These are phyloP conservation scores for Ricordea florida DNA, from an alignment of 92 coral and sea anemone genomes.

Conservation along the genomic window DNA sequence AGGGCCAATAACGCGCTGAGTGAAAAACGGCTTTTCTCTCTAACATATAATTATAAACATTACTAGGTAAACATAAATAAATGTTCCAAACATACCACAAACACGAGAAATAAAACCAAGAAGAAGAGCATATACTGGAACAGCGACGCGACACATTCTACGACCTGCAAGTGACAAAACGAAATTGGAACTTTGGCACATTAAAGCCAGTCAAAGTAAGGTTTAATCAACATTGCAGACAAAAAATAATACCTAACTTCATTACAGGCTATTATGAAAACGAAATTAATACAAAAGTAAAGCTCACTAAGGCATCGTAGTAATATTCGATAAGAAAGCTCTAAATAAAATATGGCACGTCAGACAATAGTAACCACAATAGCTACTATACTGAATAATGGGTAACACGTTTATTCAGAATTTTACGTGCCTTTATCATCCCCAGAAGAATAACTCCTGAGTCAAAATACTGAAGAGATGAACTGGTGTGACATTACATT, in stretches of 20 bases:
- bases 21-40: neutral
- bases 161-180: neutral
- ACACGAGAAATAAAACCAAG: constrained; percentile 2
- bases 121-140: neutral
- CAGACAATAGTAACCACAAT: constrained; percentile 12
- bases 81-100: constrained; percentile 20
- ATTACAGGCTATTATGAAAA: neutral
- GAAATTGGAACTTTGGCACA: neutral
- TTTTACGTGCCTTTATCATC: neutral
- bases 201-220: neutral
- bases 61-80: neutral
- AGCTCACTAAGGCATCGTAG: neutral
- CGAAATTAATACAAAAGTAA: neutral
- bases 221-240: neutral
- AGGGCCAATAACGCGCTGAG: no score
- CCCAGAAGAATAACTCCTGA: no score
- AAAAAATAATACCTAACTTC: neutral
- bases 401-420: constrained; percentile 3
- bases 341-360: constrained; percentile 25
- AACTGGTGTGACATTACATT: no score
- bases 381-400: neutral
- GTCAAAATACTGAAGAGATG: no score
- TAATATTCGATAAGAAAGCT: constrained; percentile 1
- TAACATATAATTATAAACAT: neutral
- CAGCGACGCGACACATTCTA: neutral